These are phyloP conservation scores for Cyrtonyx montezumae DNA, from an alignment of 2,113 vertebrate species.

Conservation along the genomic window DNA sequence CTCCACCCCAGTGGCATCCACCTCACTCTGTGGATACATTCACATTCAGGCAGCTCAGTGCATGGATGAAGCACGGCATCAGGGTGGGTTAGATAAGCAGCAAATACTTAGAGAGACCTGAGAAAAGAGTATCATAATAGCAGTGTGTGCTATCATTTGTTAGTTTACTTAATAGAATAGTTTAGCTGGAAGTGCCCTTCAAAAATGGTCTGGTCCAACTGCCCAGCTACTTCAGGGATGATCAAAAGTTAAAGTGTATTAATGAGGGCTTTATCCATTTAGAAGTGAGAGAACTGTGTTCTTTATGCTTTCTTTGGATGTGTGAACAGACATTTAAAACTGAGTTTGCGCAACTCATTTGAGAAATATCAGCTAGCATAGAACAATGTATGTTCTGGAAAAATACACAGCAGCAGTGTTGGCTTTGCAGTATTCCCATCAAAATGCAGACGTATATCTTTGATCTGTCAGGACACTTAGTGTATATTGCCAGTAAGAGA, in stretches of 20 bases:
- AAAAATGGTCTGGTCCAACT: background rate
- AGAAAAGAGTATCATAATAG: background rate
- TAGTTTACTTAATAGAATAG: background rate
- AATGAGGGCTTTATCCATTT: background rate
- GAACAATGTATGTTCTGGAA: background rate
- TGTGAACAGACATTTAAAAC: background rate
- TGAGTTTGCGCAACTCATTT: background rate
- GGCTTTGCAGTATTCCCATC: background rate
- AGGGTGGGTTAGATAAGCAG: background rate
- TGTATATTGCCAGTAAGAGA: background rate
- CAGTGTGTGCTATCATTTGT: background rate
- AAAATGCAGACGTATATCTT: background rate
- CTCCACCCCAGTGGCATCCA: background rate
- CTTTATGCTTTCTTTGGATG: background rate
- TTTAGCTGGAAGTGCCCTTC: background rate
- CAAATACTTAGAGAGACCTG: background rate
- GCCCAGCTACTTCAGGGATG: background rate
- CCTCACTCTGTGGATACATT: background rate
- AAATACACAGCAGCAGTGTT: background rate
- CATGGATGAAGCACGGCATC: background rate
- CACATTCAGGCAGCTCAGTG: background rate
- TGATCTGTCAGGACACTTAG: background rate
- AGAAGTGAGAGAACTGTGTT: background rate
- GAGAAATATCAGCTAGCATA: background rate
- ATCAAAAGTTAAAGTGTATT: background rate